These are phyloP conservation scores for Phylloscopus trochiloides DNA, from an alignment of 2,113 vertebrate genomes.

Conservation along the genomic window DNA sequence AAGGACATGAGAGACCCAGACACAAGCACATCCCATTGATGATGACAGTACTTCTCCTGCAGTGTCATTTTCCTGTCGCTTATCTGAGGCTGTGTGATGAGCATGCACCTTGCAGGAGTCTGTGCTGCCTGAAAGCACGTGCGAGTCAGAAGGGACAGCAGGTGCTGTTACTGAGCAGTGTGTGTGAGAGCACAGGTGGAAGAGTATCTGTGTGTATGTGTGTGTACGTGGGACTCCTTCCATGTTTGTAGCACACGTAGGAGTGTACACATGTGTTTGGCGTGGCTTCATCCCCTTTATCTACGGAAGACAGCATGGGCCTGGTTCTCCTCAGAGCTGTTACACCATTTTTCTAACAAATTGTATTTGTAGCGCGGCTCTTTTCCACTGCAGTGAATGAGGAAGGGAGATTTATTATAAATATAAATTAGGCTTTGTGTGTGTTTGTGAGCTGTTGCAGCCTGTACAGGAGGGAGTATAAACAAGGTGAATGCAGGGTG, in stretches of 20 bases:
- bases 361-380: neutral
- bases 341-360: neutral
- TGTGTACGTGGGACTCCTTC: neutral
- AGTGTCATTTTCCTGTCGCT: neutral
- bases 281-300: neutral
- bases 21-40: neutral
- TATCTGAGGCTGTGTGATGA: neutral
- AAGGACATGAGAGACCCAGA: neutral
- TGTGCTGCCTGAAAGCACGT: neutral
- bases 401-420: constrained; percentile 27
- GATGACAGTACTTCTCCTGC: neutral
- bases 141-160: neutral
- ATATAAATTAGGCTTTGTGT: constrained; percentile 27
- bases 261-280: neutral
- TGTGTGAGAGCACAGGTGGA: neutral
- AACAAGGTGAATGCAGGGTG: constrained; percentile 33
- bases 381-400: neutral
- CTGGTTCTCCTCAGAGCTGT: neutral
- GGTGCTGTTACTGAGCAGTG: neutral
- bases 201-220: neutral
- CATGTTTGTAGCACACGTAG: neutral
- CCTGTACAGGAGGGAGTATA: neutral
- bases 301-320: neutral
- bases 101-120: neutral
- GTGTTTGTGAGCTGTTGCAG: neutral